Evolutionary conservation across 2,888 invertebrate genomes (phyloP).

Genomic region (Ptychoptera albimana): DNA sequence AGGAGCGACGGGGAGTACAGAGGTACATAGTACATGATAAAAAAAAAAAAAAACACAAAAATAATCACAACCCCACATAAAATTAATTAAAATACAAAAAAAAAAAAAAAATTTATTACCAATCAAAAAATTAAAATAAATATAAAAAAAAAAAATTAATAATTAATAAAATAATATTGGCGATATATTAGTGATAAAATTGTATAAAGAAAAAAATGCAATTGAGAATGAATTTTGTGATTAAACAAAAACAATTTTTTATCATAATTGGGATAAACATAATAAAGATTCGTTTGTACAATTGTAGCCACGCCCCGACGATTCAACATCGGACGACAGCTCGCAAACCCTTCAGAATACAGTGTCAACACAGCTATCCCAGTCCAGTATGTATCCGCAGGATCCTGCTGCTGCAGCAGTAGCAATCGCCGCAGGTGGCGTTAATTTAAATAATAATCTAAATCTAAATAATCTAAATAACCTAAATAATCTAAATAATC

Average conservation of each 20-base stretch:
- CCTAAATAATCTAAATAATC: too few species aligned
- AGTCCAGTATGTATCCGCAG: constrained; percentile 22
- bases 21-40: constrained; percentile 5
- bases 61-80: too few species aligned
- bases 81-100: too few species aligned
- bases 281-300: not conserved
- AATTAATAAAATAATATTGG: not conserved
- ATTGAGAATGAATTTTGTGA: not conserved
- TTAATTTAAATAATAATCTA: constrained; percentile 1
- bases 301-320: constrained; percentile 26
- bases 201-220: not conserved
- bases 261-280: not conserved
- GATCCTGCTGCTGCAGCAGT: constrained; percentile 15
- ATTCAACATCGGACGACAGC: constrained; percentile 31
- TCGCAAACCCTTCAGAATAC: constrained; percentile 29
- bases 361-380: constrained; percentile 30
- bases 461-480: not conserved
- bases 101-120: too few species aligned
- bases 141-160: constrained; percentile 1
- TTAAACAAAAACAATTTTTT: constrained; percentile 1
- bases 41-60: not conserved
- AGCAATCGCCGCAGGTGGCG: too few species aligned
- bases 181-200: not conserved
- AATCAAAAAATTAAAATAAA: not conserved
- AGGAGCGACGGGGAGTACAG: constrained; percentile 14